Evolutionary conservation across 2,888 invertebrate genomes (phyloP), one percentile per base, ranked within the genome.

Genomic region (Rhaphigaster nebulosa): DNA sequence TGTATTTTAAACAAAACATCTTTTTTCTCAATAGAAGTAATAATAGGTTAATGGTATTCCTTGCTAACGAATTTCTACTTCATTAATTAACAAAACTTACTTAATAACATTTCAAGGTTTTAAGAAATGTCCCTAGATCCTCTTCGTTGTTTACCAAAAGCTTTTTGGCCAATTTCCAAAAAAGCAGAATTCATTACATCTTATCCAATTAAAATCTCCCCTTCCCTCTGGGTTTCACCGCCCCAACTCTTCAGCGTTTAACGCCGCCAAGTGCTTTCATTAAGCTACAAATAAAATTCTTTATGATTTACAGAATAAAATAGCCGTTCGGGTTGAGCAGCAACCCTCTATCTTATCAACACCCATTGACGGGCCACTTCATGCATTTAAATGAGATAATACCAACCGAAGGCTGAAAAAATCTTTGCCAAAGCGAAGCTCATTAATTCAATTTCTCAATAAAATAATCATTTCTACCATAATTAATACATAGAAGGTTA

Each of bases 181-280:
- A n/a, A 84, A 41, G 4, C 18, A 54, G 54, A 87, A 87, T 87
- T 50, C 87, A 87, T 87, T 87, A 54, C 87, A 50, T 18, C 87
- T 87, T 87, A 87, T 87, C 87, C 50, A 87, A 87, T 87, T 87
- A 87, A 87, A 87, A 87, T 87, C 87, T 87, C 20, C 50, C 87
- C 52, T 50, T 87, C 45, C 41, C 84, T 13, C 65, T 29, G 65
- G 65, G 65, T 65, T 65, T 29, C 29, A 29, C n/a, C 65, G 29
- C 65, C 65, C 65, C 29, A 18, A 29, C 65, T 65, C 29, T 18
- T 65, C 15, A 29, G 2, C 60, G 60, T 65, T 65, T 65, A 65
- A 29, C 60, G 60, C 60, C 65, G 65, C 65, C 65, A 65, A 65
- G 65, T 29, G 29, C 65, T 80, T 41, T 45, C 80, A 80, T 80